These are phyloP conservation scores for Diplogasteroides magnus DNA, from an alignment of 1,140 invertebrate species.

Conservation along the genomic window DNA sequence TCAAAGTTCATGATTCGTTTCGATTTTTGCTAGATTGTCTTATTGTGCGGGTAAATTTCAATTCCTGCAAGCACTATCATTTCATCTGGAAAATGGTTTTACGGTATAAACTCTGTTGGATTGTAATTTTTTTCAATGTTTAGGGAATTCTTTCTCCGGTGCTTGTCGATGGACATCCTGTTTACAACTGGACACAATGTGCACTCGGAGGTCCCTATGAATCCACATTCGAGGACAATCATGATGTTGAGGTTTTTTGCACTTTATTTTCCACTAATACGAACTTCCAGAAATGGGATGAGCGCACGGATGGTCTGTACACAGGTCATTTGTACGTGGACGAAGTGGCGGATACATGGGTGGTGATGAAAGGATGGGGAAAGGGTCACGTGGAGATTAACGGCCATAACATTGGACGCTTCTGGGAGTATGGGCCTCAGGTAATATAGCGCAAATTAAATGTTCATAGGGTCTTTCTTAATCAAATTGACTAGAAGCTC, in stretches of 20 bases:
- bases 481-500: too few relatives aligned
- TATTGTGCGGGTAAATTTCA: too few relatives aligned
- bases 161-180: constrained; percentile 7
- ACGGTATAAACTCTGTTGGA: too few relatives aligned
- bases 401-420: constrained; percentile 31
- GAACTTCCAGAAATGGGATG: constrained; percentile 6
- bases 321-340: constrained; percentile 18
- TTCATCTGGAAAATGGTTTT: not conserved
- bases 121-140: too few relatives aligned
- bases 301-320: constrained; percentile 28
- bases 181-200: constrained; percentile 27
- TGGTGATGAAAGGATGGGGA: constrained; percentile 30
- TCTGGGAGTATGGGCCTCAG: constrained; percentile 33
- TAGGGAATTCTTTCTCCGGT: constrained; percentile 19
- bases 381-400: constrained; percentile 30
- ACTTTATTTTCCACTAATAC: not conserved
- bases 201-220: constrained; percentile 16
- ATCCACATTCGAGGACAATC: too few relatives aligned
- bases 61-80: not conserved
- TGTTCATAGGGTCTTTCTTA: too few relatives aligned
- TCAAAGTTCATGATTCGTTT: too few relatives aligned
- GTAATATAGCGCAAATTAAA: too few relatives aligned
- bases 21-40: too few relatives aligned
- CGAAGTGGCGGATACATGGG: constrained; percentile 23
- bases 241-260: constrained; percentile 7